Conservation (phyloP, 2,113 vertebrate species). For the Myrmophylax atrothorax region DNA sequence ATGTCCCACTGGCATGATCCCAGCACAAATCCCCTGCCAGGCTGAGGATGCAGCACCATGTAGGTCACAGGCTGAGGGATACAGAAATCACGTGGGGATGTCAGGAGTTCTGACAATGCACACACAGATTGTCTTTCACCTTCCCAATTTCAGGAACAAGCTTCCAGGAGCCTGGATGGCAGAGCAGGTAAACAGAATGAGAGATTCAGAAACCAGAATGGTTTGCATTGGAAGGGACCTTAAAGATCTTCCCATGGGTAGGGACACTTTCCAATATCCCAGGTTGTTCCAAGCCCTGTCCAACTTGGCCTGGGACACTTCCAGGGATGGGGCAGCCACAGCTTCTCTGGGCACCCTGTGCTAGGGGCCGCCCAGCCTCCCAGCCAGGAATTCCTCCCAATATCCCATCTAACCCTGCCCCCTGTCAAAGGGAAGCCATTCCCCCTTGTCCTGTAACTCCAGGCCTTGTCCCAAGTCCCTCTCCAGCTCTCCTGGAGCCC, state of each 20-base stretch:
- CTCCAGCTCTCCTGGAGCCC: background rate
- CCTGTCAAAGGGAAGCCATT: background rate
- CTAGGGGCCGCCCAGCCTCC: rapidly evolving
- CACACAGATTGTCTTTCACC: background rate
- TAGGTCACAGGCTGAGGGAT: rapidly evolving
- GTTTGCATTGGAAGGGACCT: background rate
- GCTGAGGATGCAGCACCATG: background rate
- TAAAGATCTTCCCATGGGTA: background rate
- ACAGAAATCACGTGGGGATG: rapidly evolving
- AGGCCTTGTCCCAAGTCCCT: background rate
- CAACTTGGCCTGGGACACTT: rapidly evolving
- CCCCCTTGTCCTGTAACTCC: background rate
- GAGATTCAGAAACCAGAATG: background rate
- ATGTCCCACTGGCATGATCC: rapidly evolving
- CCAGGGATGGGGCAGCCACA: background rate
- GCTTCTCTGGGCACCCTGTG: background rate
- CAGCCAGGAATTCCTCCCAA: rapidly evolving
- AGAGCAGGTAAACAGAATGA: background rate
- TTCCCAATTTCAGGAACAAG: background rate
- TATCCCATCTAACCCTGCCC: rapidly evolving
- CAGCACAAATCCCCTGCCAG: background rate
- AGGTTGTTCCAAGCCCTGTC: rapidly evolving
- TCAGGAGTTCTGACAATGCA: background rate
- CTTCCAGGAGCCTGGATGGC: rapidly evolving
- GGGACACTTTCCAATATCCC: rapidly evolving